Conservation (phyloP, 2,888 invertebrate genomes). For the Halictus ligatus region DNA sequence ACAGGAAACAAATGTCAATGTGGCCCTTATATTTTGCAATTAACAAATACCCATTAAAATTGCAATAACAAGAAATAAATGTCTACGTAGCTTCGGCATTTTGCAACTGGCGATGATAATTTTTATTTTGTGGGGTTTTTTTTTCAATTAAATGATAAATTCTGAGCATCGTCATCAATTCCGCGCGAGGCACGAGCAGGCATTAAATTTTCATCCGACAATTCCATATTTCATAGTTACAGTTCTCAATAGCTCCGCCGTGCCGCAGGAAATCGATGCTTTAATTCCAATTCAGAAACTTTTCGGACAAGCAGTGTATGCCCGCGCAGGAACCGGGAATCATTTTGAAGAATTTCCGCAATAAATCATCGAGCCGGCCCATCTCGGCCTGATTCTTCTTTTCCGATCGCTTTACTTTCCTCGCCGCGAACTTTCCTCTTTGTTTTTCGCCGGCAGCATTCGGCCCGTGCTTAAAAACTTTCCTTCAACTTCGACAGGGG, state of each 20-base stretch:
- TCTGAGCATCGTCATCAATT: not conserved
- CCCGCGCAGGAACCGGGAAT: not conserved
- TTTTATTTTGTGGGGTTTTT: not conserved
- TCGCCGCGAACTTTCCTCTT: not conserved
- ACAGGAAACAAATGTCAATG: too few species aligned
- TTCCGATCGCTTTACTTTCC: not conserved
- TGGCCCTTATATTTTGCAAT: too few species aligned
- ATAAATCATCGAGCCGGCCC: slow-evolving; percentile 8
- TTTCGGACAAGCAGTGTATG: not conserved
- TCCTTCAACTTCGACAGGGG: not conserved
- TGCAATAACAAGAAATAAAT: not conserved
- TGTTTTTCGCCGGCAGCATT: not conserved
- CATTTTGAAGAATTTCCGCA: not conserved
- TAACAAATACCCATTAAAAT: not conserved
- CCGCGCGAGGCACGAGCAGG: not conserved
- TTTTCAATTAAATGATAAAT: not conserved
- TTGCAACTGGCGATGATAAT: not conserved
- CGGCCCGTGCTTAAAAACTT: slow-evolving; percentile 12
- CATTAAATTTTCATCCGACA: not conserved
- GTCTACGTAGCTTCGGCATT: not conserved
- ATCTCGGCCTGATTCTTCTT: not conserved
- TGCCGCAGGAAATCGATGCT: slow-evolving; percentile 5
- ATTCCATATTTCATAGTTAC: slow-evolving; percentile 2
- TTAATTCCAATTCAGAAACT: not conserved
- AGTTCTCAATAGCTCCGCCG: not conserved